Conservation (phyloP, 1,140 invertebrate species). For the Magallana ariakensis region DNA sequence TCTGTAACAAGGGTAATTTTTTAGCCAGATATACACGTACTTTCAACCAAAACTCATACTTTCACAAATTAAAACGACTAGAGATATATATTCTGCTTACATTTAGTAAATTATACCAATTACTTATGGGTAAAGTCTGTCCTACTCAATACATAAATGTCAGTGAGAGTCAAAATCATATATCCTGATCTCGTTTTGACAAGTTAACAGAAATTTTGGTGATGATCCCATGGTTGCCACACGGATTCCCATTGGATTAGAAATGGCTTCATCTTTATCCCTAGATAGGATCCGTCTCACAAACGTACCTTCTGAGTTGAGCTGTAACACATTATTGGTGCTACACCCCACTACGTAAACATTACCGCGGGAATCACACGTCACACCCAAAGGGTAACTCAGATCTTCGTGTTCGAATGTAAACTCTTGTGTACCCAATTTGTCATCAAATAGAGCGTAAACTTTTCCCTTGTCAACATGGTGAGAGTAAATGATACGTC, state of each 20-base stretch:
- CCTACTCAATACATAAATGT: too few relatives aligned
- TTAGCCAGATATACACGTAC: too few relatives aligned
- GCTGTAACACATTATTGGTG: slow-evolving; percentile 24
- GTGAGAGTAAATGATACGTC: slow-evolving; percentile 23
- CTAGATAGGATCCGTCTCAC: neutral
- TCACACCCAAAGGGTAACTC: slow-evolving; percentile 7
- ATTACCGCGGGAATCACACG: neutral
- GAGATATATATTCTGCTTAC: too few relatives aligned
- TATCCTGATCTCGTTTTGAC: neutral
- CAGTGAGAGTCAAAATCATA: neutral
- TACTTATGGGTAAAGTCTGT: too few relatives aligned
- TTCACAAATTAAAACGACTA: too few relatives aligned
- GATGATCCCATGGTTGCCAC: neutral
- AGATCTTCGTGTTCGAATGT: slow-evolving; percentile 3
- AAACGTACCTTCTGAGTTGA: neutral
- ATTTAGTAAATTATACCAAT: too few relatives aligned
- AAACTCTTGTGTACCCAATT: neutral
- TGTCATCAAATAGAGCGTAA: neutral
- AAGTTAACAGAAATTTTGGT: neutral
- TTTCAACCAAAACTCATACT: too few relatives aligned
- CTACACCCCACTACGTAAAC: slow-evolving; percentile 30
- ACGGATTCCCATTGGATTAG: slow-evolving; percentile 4
- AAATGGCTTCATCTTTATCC: neutral
- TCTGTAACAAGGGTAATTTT: too few relatives aligned
- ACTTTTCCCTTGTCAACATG: slow-evolving; percentile 1